Conservation (phyloP, 2,113 vertebrate species). For the Perccottus glenii region DNA sequence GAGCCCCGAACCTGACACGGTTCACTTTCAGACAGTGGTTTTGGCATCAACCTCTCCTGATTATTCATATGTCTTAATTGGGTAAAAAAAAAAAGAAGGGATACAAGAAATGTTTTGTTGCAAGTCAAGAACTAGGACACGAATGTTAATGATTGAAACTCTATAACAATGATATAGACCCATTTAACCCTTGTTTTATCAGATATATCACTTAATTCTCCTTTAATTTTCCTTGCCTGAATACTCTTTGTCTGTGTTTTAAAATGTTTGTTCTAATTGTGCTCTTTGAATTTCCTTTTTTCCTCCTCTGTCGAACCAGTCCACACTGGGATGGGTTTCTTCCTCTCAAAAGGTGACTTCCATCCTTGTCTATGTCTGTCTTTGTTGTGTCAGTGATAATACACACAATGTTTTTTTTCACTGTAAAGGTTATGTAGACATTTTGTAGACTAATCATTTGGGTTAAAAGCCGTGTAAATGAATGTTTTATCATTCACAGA, state of each 20-base stretch:
- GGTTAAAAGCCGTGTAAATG: conserved; percentile 15
- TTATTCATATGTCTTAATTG: no score
- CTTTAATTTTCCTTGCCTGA: conserved; percentile 6
- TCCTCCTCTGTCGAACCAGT: conserved; percentile 78
- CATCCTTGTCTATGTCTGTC: conserved; percentile 47
- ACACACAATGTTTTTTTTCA: no score
- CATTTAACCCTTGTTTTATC: no score
- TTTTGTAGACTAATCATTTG: not conserved
- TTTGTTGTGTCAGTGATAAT: not conserved
- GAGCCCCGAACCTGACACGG: no score
- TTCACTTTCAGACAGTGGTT: no score
- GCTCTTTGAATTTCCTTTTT: conserved; percentile 37
- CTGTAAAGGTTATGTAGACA: no score
- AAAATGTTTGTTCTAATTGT: conserved; percentile 74
- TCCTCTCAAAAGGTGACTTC: conserved; percentile 84
- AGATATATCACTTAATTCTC: not conserved
- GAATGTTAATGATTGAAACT: no score
- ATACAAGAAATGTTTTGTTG: no score
- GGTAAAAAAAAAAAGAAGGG: no score
- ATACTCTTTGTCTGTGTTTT: conserved; percentile 18
- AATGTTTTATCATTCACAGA: conserved; percentile 51
- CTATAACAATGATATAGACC: no score
- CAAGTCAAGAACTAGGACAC: no score
- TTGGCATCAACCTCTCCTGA: no score
- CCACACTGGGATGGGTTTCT: conserved; percentile 88